Evolutionary conservation across 2,113 vertebrate species (phyloP).

Genomic region (Microtus montanus): DNA sequence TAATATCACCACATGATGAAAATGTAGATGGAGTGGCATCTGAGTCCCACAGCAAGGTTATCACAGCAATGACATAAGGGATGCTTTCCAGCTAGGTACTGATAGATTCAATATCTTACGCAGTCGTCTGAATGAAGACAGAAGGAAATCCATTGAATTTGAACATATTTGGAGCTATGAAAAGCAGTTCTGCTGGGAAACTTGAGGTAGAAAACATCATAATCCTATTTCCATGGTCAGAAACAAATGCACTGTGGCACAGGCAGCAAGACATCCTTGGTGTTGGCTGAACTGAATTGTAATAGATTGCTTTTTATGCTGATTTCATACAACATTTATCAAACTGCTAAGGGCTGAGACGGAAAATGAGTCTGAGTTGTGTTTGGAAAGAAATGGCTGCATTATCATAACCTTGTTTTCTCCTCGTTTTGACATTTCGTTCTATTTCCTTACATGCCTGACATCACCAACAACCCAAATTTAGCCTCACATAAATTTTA

Average conservation of each 20-base stretch:
- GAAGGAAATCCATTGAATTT: conserved; percentile 33
- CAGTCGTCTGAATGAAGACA: background rate
- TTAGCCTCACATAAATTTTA: conserved; percentile 69
- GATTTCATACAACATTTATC: conserved; percentile 78
- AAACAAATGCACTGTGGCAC: conserved; percentile 25
- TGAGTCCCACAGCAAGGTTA: background rate
- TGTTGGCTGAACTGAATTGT: conserved; percentile 44
- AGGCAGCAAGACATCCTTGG: background rate
- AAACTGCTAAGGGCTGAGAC: conserved; percentile 53
- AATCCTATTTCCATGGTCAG: conserved; percentile 47
- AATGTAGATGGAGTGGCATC: background rate
- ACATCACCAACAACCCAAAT: conserved; percentile 66
- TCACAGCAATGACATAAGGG: background rate
- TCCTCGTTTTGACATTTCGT: conserved; percentile 69
- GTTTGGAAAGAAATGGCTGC: conserved; percentile 51
- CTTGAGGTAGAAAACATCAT: conserved; percentile 40
- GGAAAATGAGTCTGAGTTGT: conserved; percentile 54
- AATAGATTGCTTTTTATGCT: conserved; percentile 72
- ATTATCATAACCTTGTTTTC: conserved; percentile 74
- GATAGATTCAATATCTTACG: conserved; percentile 12
- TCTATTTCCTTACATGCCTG: conserved; percentile 55
- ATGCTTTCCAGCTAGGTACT: background rate
- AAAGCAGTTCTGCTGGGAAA: conserved; percentile 40
- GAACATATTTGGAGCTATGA: conserved; percentile 35
- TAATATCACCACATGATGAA: background rate